A percentile compares a stretch with the other conserved stretches of the same genome.
These are phyloP conservation scores for Trissolcus japonicus DNA, from an alignment of 2,888 invertebrate species.

Conservation along the genomic window DNA sequence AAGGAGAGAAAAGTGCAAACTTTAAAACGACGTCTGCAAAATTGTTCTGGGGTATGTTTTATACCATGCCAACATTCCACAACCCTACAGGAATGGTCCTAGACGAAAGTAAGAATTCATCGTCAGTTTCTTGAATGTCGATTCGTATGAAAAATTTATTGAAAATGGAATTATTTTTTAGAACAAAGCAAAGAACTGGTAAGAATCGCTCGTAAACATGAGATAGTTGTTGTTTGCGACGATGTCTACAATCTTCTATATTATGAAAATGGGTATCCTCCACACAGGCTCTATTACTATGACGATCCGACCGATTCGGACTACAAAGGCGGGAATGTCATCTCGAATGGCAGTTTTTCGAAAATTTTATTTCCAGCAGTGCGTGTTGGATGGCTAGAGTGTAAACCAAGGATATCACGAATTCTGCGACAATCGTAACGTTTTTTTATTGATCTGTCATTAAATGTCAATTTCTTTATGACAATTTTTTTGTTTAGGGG, in stretches of 20 bases:
- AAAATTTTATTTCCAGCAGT: constrained; percentile 82
- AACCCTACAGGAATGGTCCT: constrained; percentile 80
- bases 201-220: constrained; percentile 75
- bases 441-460: constrained; percentile 1
- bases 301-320: constrained; percentile 75
- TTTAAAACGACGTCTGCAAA: constrained; percentile 68
- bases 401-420: constrained; percentile 75
- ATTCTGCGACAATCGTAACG: constrained; percentile 74
- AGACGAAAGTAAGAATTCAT: constrained; percentile 71
- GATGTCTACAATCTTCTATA: constrained; percentile 81
- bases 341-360: constrained; percentile 82
- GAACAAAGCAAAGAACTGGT: constrained; percentile 76
- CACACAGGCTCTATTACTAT: constrained; percentile 78
- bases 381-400: constrained; percentile 82
- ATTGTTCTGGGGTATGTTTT: constrained; percentile 79
- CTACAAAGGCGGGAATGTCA: constrained; percentile 78
- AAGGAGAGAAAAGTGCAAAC: constrained; percentile 68
- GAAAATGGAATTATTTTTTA: background rate
- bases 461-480: constrained; percentile 8
- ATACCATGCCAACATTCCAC: constrained; percentile 79
- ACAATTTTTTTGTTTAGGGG: constrained; percentile 71
- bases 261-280: constrained; percentile 75
- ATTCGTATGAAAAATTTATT: background rate
- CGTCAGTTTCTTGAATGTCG: background rate
- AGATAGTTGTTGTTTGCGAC: constrained; percentile 79